Percentiles rank a stretch among this genome's conserved stretches.
Evolutionary conservation across 2,888 invertebrate genomes (phyloP).

Genomic region (Tetranychus truncatus): DNA sequence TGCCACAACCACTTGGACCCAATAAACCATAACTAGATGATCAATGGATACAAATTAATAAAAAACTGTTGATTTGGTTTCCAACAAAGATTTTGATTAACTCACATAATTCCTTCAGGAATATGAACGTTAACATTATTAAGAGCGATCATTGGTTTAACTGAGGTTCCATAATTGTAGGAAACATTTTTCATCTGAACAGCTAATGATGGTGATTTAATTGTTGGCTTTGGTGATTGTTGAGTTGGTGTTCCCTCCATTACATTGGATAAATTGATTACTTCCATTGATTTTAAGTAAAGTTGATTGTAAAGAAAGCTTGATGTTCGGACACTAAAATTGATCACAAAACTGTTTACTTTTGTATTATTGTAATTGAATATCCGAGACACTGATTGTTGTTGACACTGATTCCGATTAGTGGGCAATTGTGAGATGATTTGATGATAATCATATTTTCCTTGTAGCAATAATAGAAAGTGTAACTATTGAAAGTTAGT

Average conservation of each 20-base stretch:
- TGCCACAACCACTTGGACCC: slow-evolving; percentile 85
- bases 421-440: neutral
- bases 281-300: neutral
- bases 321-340: too few species aligned
- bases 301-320: neutral
- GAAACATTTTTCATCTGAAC: neutral
- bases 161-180: slow-evolving; percentile 4
- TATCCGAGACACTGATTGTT: neutral
- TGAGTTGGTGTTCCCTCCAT: neutral
- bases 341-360: too few species aligned
- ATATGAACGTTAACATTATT: slow-evolving; percentile 10
- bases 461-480: neutral
- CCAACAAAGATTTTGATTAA: neutral
- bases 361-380: neutral
- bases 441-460: neutral
- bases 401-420: neutral
- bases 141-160: slow-evolving; percentile 1
- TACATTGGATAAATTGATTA: neutral
- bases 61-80: too few species aligned
- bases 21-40: slow-evolving; percentile 65
- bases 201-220: slow-evolving; percentile 6
- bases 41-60: neutral
- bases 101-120: slow-evolving; percentile 12
- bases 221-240: neutral
- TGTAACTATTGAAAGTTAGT: neutral